Percentiles rank a stretch among this genome's conserved stretches.
phyloP scores from a whole-genome alignment of 2,888 invertebrate species.

The Unio pictorum region DNA sequence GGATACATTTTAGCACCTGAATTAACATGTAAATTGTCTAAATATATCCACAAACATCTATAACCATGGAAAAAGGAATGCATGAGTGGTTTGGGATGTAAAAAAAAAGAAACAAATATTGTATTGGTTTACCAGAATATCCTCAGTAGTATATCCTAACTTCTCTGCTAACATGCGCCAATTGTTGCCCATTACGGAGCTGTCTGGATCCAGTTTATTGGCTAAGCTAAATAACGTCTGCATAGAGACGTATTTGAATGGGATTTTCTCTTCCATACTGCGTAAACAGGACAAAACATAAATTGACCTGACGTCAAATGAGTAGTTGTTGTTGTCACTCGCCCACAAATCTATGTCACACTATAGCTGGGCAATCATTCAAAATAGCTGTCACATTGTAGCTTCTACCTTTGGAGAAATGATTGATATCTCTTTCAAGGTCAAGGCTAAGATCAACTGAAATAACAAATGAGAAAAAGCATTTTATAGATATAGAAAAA shows the following conservation, averaged over 20 bases:
- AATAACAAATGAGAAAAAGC: too few relatives aligned
- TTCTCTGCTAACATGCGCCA: slow-evolving; percentile 60
- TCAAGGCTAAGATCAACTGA: too few relatives aligned
- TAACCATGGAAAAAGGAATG: not conserved
- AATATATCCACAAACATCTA: too few relatives aligned
- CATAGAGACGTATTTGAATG: slow-evolving; percentile 34
- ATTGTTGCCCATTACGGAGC: slow-evolving; percentile 44
- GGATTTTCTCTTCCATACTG: slow-evolving; percentile 32
- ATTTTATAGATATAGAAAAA: too few relatives aligned
- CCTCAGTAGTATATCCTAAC: slow-evolving; percentile 44
- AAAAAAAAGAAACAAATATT: not conserved
- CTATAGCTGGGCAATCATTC: too few relatives aligned
- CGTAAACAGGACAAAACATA: not conserved
- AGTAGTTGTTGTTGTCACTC: too few relatives aligned
- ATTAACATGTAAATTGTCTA: not conserved
- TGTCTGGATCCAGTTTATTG: slow-evolving; percentile 50
- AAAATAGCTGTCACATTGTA: too few relatives aligned
- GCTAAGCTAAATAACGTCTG: slow-evolving; percentile 35
- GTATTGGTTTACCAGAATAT: slow-evolving; percentile 45
- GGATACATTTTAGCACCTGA: not conserved
- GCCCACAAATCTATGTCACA: too few relatives aligned
- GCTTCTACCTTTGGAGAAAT: too few relatives aligned
- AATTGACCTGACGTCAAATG: too few relatives aligned
- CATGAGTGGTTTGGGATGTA: not conserved
- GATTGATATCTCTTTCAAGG: too few relatives aligned